Conservation (phyloP, 2,888 invertebrate species). For the Didymodactylos carnosus region DNA sequence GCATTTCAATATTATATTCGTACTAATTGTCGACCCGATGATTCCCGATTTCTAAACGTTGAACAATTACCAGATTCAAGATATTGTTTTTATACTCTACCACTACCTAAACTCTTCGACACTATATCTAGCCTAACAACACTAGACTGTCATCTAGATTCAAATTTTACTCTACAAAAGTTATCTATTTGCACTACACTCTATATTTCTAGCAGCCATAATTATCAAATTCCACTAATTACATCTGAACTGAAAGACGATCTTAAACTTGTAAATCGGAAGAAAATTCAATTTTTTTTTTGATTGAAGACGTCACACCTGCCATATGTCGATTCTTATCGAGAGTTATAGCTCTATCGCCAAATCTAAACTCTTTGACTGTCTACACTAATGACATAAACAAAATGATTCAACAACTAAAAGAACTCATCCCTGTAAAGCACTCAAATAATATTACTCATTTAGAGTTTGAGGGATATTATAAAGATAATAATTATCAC, state of each 20-base stretch:
- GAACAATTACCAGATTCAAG: not conserved
- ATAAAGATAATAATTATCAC: not conserved
- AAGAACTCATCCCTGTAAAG: not conserved
- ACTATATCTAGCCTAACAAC: not conserved
- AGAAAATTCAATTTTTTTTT: not conserved
- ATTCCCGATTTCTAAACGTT: not conserved
- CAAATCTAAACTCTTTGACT: not conserved
- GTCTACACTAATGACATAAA: not conserved
- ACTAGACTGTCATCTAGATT: not conserved
- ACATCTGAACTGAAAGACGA: not conserved
- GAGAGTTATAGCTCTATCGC: not conserved
- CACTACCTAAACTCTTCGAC: not conserved
- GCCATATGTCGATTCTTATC: not conserved
- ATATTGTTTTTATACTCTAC: not conserved
- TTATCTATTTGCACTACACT: not conserved
- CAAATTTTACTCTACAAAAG: not conserved
- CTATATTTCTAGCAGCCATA: not conserved
- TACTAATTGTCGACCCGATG: not conserved
- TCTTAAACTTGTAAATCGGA: not conserved
- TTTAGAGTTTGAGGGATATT: not conserved
- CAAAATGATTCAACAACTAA: not conserved
- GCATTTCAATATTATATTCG: not conserved
- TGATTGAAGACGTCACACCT: not conserved
- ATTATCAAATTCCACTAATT: not conserved
- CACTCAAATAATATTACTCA: not conserved